Evolutionary conservation across 2,113 vertebrate species (phyloP).

Genomic region (Origma solitaria): DNA sequence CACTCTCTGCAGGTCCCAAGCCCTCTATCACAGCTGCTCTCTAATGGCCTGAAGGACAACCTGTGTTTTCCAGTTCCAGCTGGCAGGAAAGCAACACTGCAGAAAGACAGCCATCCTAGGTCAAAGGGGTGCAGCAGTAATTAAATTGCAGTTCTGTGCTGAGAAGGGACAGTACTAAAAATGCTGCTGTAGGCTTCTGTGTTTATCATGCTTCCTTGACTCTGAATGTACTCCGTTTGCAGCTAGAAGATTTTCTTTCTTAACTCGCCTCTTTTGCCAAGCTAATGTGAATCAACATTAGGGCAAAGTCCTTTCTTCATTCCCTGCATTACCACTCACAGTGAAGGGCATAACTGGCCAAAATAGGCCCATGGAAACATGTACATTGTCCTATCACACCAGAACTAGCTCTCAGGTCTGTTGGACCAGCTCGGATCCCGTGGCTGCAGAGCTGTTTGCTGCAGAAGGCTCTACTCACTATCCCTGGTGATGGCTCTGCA

Average conservation of each 20-base stretch:
- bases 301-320: background rate
- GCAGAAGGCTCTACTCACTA: background rate
- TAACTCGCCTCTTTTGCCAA: background rate
- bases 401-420: background rate
- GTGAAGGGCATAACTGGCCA: background rate
- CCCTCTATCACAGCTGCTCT: background rate
- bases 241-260: background rate
- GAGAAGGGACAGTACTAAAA: background rate
- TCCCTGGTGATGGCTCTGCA: background rate
- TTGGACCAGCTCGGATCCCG: background rate
- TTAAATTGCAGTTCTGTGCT: background rate
- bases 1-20: background rate
- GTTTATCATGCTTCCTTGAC: background rate
- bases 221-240: background rate
- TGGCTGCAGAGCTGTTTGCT: background rate
- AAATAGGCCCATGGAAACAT: background rate
- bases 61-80: background rate
- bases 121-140: background rate
- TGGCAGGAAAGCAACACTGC: background rate
- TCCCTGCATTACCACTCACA: background rate
- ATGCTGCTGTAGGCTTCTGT: background rate
- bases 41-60: background rate
- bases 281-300: background rate
- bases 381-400: background rate
- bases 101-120: background rate